A percentile compares a stretch with the other conserved stretches of the same genome.
These are phyloP conservation scores for Melinaea marsaeus DNA, from an alignment of 2,888 invertebrate species.

Conservation along the genomic window DNA sequence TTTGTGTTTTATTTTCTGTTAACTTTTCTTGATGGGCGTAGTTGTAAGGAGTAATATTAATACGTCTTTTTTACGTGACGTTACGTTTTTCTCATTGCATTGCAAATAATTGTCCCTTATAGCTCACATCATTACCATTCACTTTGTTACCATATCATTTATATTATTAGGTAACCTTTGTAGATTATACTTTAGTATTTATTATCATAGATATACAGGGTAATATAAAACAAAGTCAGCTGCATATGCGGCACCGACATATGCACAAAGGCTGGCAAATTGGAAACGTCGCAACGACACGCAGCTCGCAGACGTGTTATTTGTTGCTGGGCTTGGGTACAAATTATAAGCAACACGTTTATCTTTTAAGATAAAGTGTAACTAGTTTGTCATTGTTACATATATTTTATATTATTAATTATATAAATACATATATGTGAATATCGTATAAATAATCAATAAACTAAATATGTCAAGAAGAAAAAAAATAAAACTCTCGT, in stretches of 20 bases:
- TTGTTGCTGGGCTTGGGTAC: slow-evolving; percentile 36
- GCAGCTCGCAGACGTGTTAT: slow-evolving; percentile 48
- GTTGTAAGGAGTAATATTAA: too few relatives aligned
- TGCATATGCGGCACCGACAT: slow-evolving; percentile 38
- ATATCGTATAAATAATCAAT: too few relatives aligned
- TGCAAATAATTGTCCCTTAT: too few relatives aligned
- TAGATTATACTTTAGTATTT: not conserved
- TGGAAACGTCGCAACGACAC: slow-evolving; percentile 49
- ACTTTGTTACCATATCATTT: too few relatives aligned
- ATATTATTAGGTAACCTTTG: too few relatives aligned
- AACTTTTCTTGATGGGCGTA: too few relatives aligned
- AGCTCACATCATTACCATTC: too few relatives aligned
- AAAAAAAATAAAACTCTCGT: not conserved
- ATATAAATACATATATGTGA: not conserved
- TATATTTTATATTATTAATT: not conserved
- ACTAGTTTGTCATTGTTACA: too few relatives aligned
- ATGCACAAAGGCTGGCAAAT: slow-evolving; percentile 47
- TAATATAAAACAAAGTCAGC: slow-evolving; percentile 34
- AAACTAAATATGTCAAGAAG: not conserved
- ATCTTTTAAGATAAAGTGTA: too few relatives aligned
- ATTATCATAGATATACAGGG: slow-evolving; percentile 16
- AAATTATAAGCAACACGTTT: slow-evolving; percentile 27
- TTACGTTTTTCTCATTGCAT: too few relatives aligned
- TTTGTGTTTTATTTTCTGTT: too few relatives aligned
- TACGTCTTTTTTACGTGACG: too few relatives aligned